Conservation (phyloP, 2,113 vertebrate species). For the Psilopogon haemacephalus region DNA sequence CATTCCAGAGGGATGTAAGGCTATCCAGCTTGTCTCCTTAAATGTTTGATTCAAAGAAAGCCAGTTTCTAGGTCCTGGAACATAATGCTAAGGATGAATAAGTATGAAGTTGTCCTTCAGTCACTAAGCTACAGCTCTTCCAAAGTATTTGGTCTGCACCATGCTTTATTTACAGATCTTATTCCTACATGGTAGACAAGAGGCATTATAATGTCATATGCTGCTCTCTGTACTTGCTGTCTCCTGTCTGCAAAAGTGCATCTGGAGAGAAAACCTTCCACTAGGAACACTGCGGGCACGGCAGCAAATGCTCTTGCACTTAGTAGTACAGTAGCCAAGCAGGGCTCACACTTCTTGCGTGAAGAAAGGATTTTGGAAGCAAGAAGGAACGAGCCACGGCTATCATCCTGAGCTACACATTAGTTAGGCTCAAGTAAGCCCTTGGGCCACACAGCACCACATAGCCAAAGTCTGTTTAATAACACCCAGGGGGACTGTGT, state of each 20-base stretch:
- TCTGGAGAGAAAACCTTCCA: background rate
- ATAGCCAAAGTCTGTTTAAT: slow-evolving; percentile 42
- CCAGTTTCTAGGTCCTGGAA: background rate
- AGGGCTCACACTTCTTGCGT: background rate
- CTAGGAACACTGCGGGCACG: rapidly evolving
- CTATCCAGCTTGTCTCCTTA: background rate
- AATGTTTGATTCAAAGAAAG: background rate
- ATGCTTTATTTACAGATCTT: background rate
- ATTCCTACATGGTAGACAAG: background rate
- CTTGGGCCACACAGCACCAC: background rate
- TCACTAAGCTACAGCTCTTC: background rate
- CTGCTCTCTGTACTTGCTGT: background rate
- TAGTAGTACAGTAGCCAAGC: background rate
- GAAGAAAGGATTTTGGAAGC: background rate
- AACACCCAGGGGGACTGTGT: slow-evolving; percentile 7
- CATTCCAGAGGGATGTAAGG: background rate
- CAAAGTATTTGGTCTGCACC: background rate
- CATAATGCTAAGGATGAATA: background rate
- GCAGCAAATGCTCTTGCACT: background rate
- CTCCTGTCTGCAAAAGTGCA: background rate
- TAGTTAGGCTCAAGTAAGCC: background rate
- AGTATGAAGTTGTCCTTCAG: background rate
- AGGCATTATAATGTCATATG: background rate
- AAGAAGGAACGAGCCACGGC: background rate
- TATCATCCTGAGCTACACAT: background rate